phyloP scores from a whole-genome alignment of 2,797 vertebrate species.

The Notoglanidium macrostoma region DNA sequence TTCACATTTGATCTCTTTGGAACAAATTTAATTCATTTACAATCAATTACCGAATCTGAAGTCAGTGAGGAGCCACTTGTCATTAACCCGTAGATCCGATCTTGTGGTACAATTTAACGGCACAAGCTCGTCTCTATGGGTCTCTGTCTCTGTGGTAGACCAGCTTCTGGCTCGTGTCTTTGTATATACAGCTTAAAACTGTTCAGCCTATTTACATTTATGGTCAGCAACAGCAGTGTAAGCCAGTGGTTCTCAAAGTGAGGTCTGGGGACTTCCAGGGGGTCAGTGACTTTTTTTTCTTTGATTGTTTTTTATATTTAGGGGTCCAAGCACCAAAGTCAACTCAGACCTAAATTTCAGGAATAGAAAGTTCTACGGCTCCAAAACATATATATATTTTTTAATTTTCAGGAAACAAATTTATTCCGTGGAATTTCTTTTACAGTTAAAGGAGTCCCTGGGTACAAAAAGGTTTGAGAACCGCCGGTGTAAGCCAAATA shows the following conservation, averaged over 20 bases:
- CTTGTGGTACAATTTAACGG: slow-evolving; percentile 91
- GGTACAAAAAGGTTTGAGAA: too few relatives aligned
- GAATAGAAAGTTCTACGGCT: too few relatives aligned
- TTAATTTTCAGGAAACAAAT: too few relatives aligned
- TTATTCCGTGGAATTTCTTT: too few relatives aligned
- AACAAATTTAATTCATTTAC: neutral
- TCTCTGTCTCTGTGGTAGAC: slow-evolving; percentile 93
- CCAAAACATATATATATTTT: too few relatives aligned
- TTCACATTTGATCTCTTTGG: neutral
- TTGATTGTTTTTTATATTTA: too few relatives aligned
- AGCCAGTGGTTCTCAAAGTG: neutral
- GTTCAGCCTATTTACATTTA: neutral
- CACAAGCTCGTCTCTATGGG: slow-evolving; percentile 99
- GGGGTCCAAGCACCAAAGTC: too few relatives aligned
- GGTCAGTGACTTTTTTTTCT: too few relatives aligned
- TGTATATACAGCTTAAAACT: neutral
- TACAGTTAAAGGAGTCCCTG: too few relatives aligned
- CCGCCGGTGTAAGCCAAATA: neutral
- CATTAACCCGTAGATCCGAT: slow-evolving; percentile 99
- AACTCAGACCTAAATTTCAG: too few relatives aligned
- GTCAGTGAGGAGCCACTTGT: slow-evolving; percentile 79
- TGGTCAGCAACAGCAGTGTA: too few relatives aligned
- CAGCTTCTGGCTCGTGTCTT: slow-evolving; percentile 33
- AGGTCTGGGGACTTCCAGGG: too few relatives aligned
- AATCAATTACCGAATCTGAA: neutral